Evolutionary conservation across 2,113 vertebrate species (phyloP), one percentile per base, ranked within the genome.

Genomic region (Sigmodon hispidus): DNA sequence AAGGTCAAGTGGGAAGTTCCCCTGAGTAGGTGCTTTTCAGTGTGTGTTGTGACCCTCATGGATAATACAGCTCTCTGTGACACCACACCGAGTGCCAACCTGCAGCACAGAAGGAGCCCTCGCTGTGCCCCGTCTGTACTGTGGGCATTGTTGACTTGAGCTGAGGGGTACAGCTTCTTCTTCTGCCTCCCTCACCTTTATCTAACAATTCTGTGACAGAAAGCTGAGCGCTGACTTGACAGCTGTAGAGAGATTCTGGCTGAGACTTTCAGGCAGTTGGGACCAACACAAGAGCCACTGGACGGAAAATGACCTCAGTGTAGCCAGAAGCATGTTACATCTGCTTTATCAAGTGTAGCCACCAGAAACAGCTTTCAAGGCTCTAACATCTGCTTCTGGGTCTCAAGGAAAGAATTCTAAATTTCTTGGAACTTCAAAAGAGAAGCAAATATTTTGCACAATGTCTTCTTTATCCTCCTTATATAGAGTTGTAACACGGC

Each of bases 71-170:
- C 7, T 73, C 15, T 21, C 0, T 12, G 22, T 5, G 40, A 85
- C 2, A 40, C 2, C 36, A 24, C 12, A 12, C 3, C 55, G 57
- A 67, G 16, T 76, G 16, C 6, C 3, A 24, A 15, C 59, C 55
- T 34, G 2, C 21, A 36, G n/a, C 24, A 48, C 36, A 5, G 16
- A 36, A 1, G 0, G 7, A 43, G n/a, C 4, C 16, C 15, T 79
- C 1, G 6, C 5, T 7, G 26, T 22, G 7, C 50, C 5, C 48
- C n/a, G 31, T 10, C 40, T 55, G 13, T 0, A 3, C 5, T 40
- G 19, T 48, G 9, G 48, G 43, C 16, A 0, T 21, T 17, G 0
- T 22, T 34, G 52, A 76, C 75, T 29, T 17, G 3, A 55, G 50
- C 55, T n/a, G 61, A 34, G 13, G 7, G 31, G 15, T 13, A 5